These are phyloP conservation scores for Corvus moneduloides DNA, from an alignment of 2,113 vertebrate species.

Conservation along the genomic window DNA sequence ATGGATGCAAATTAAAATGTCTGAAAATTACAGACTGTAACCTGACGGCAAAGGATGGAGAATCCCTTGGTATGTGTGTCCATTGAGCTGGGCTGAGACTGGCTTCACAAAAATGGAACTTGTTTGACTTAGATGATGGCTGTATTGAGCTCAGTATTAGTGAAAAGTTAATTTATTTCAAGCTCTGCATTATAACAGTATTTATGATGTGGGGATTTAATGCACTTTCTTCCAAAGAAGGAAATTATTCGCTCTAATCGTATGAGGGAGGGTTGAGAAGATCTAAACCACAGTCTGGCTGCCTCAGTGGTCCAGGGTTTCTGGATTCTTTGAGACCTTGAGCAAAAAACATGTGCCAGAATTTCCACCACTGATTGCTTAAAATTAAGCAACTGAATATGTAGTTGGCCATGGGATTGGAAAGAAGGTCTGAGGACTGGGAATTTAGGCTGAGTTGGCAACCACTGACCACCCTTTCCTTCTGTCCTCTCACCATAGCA, in stretches of 20 bases:
- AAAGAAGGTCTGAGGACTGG: background rate
- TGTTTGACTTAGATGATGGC: background rate
- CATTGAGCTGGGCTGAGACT: background rate
- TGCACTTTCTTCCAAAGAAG: background rate
- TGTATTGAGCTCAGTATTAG: background rate
- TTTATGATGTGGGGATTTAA: background rate
- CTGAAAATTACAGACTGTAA: conserved; percentile 82
- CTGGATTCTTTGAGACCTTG: background rate
- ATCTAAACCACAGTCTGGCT: background rate
- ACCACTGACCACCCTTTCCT: background rate
- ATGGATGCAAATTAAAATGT: conserved; percentile 68
- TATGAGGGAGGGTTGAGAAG: background rate
- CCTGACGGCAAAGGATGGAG: conserved; percentile 77
- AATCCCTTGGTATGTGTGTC: conserved; percentile 75
- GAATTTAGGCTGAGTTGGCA: background rate
- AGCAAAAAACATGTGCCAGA: background rate
- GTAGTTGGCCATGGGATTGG: background rate
- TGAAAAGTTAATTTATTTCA: background rate
- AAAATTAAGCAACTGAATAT: background rate
- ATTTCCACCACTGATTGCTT: background rate
- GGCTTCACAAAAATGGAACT: background rate
- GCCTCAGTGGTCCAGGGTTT: background rate
- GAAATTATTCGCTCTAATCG: background rate
- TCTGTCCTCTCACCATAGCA: background rate
- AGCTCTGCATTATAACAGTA: background rate